Conservation (phyloP, 2,113 vertebrate species). For the Phoenicopterus ruber region DNA sequence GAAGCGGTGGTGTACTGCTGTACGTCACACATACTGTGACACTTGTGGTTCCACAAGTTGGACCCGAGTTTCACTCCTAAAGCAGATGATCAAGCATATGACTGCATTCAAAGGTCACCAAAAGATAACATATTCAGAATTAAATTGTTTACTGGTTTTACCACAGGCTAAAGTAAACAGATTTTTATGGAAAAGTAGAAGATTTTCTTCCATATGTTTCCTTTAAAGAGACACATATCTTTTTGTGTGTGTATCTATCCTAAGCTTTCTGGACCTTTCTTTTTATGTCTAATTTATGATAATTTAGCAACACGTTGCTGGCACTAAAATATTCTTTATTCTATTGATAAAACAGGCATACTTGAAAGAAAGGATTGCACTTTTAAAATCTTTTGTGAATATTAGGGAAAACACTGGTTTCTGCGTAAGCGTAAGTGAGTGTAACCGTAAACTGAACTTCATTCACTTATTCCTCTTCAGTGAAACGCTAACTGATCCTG, state of each 20-base stretch:
- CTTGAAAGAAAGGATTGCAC: neutral
- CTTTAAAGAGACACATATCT: neutral
- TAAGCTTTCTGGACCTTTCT: neutral
- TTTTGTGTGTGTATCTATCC: neutral
- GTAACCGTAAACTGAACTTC: neutral
- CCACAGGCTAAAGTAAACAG: neutral
- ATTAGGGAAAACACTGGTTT: neutral
- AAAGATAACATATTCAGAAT: neutral
- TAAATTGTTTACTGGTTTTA: neutral
- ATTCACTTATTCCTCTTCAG: neutral
- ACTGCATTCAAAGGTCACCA: neutral
- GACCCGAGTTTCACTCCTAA: neutral
- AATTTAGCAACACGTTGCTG: neutral
- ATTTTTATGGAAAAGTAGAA: neutral
- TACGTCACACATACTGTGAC: neutral
- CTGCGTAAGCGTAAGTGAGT: neutral
- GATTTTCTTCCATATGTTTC: neutral
- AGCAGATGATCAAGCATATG: fast-evolving
- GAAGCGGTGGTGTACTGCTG: neutral
- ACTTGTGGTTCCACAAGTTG: neutral
- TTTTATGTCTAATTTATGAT: neutral
- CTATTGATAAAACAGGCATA: neutral
- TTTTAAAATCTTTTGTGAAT: neutral
- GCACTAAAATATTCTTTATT: neutral
- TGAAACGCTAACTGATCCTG: neutral